These are phyloP conservation scores for Erpobdella octoculata DNA, from an alignment of 2,888 invertebrate species.

Conservation along the genomic window DNA sequence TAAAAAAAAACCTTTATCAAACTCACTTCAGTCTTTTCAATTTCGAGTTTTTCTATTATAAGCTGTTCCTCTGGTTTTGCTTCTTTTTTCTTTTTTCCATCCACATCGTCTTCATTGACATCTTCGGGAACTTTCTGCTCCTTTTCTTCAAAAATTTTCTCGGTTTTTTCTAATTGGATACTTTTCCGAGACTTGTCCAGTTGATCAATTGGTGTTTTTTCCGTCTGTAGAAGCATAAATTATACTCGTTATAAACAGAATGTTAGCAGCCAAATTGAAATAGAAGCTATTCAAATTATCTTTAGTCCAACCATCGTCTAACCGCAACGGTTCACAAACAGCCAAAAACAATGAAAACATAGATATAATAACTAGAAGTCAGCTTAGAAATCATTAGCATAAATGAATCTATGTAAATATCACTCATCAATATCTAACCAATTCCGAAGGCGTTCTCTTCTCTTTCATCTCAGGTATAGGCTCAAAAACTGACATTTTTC, in stretches of 20 bases:
- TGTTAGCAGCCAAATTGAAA: not conserved
- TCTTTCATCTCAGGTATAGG: constrained; percentile 5
- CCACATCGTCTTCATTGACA: constrained; percentile 32
- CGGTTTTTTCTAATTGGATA: constrained; percentile 9
- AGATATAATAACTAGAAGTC: not conserved
- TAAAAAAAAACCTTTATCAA: not conserved
- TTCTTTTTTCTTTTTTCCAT: not conserved
- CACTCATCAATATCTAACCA: not conserved
- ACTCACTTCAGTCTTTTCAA: constrained; percentile 28
- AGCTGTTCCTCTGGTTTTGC: not conserved
- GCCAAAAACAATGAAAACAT: no score
- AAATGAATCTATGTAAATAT: not conserved
- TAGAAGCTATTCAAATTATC: no score
- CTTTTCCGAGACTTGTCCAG: constrained; percentile 12
- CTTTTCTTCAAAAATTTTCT: constrained; percentile 28
- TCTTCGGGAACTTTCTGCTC: constrained; percentile 34
- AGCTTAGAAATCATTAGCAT: not conserved
- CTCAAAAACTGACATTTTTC: constrained; percentile 21
- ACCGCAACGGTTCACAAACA: no score
- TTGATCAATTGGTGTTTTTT: not conserved
- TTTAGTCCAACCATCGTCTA: no score
- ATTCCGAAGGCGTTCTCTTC: constrained; percentile 9
- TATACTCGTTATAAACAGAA: not conserved
- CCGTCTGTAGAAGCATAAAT: not conserved
- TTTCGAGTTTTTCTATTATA: constrained; percentile 18